Percentiles rank a stretch among this genome's conserved stretches.
These are phyloP conservation scores for Erebia ligea DNA, from an alignment of 2,888 invertebrate genomes.

Conservation along the genomic window DNA sequence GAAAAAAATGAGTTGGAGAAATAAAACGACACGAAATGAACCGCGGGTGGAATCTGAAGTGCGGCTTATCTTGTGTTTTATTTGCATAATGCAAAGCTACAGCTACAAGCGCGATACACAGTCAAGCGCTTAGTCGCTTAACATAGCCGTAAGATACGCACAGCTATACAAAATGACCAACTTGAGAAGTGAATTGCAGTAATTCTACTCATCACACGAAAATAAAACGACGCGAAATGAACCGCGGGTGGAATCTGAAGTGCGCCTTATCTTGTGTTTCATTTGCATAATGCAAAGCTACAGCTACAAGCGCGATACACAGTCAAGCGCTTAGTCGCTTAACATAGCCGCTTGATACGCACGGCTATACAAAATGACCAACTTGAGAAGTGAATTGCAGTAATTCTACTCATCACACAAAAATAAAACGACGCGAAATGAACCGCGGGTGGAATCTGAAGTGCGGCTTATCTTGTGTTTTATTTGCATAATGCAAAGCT, in stretches of 20 bases:
- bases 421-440: constrained; percentile 28
- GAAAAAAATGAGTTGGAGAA: too few relatives aligned
- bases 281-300: constrained; percentile 42
- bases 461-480: constrained; percentile 40
- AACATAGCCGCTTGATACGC: constrained; percentile 31
- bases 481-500: constrained; percentile 42
- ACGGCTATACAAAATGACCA: constrained; percentile 9
- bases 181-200: background rate
- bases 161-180: constrained; percentile 1
- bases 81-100: constrained; percentile 42
- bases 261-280: constrained; percentile 40
- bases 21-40: constrained; percentile 28
- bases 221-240: constrained; percentile 18
- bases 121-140: constrained; percentile 41
- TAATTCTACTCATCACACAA: constrained; percentile 26
- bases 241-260: constrained; percentile 33
- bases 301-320: constrained; percentile 41
- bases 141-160: constrained; percentile 32
- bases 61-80: constrained; percentile 41
- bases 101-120: constrained; percentile 41
- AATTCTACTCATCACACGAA: too few relatives aligned
- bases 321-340: constrained; percentile 40
- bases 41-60: constrained; percentile 34
- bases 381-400: background rate
- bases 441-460: constrained; percentile 33